These are phyloP conservation scores for Lytechinus pictus DNA, from an alignment of 35 echinoderm and acorn worm genomes.

Conservation along the genomic window DNA sequence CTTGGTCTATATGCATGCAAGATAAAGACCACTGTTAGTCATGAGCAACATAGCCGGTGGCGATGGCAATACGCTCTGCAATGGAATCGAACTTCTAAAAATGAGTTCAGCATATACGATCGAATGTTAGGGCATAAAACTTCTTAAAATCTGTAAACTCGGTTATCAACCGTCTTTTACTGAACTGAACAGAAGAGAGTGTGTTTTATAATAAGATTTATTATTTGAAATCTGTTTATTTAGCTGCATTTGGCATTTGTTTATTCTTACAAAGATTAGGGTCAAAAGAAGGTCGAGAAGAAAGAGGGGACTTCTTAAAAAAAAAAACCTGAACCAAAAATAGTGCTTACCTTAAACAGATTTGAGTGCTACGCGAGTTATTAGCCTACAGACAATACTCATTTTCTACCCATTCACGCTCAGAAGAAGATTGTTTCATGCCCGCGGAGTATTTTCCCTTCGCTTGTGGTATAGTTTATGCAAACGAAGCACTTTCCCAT, in stretches of 20 bases:
- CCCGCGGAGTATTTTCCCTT: not conserved
- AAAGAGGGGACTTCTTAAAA: not conserved
- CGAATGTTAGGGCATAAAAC: not conserved
- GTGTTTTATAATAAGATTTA: not conserved
- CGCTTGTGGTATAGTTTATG: not conserved
- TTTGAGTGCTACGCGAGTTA: not conserved
- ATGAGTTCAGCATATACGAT: not conserved
- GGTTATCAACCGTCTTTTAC: too few species aligned
- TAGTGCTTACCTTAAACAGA: not conserved
- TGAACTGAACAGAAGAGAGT: not conserved
- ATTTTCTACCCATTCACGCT: slow-evolving; percentile 18
- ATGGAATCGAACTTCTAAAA: not conserved
- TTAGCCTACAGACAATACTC: not conserved
- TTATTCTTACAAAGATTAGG: not conserved
- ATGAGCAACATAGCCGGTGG: not conserved
- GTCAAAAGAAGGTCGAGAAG: not conserved
- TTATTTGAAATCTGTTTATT: not conserved
- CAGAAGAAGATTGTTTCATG: not conserved
- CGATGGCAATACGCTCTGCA: not conserved
- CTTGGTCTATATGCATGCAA: not conserved
- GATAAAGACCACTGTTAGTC: too few species aligned
- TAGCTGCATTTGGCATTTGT: not conserved
- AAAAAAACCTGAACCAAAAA: not conserved
- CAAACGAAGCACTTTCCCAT: slow-evolving; percentile 23
- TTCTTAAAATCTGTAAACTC: not conserved